These are phyloP conservation scores for Hippasteria phrygiana DNA, from an alignment of 53 echinoderm and acorn worm species.

Conservation along the genomic window DNA sequence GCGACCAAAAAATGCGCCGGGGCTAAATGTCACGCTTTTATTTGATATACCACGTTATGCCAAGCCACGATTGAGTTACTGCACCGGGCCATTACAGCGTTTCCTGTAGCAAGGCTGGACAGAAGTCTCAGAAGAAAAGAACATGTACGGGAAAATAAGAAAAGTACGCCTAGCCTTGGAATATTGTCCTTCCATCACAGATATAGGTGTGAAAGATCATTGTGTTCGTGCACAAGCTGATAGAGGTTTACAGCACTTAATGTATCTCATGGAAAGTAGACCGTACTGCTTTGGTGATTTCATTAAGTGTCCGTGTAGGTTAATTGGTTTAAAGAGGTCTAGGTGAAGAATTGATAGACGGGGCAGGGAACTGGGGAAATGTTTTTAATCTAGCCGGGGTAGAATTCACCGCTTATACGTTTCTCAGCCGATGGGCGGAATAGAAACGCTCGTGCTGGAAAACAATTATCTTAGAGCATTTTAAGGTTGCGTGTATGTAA, in stretches of 20 bases:
- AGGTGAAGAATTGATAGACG: no score
- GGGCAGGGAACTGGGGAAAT: no score
- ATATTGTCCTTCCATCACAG: background rate
- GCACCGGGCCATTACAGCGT: background rate
- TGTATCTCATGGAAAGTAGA: background rate
- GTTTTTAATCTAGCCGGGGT: no score
- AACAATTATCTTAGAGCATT: no score
- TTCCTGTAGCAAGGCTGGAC: conserved; percentile 20
- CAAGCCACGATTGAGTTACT: conserved; percentile 44
- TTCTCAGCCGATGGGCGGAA: no score
- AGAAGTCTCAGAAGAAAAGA: background rate
- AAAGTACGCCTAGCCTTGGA: background rate
- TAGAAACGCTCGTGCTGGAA: no score
- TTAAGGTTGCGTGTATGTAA: no score
- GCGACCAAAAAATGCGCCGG: background rate
- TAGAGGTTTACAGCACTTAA: background rate
- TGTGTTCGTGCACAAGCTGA: background rate
- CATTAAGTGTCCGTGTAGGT: conserved; percentile 1
- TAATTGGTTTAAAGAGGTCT: background rate
- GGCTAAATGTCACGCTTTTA: background rate
- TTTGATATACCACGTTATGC: conserved; percentile 34
- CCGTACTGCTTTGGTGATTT: background rate
- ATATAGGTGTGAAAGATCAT: background rate
- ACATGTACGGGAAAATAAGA: background rate
- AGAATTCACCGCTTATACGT: no score